phyloP scores from a whole-genome alignment of 2,888 invertebrate genomes.

The Leptinotarsa haldemani region DNA sequence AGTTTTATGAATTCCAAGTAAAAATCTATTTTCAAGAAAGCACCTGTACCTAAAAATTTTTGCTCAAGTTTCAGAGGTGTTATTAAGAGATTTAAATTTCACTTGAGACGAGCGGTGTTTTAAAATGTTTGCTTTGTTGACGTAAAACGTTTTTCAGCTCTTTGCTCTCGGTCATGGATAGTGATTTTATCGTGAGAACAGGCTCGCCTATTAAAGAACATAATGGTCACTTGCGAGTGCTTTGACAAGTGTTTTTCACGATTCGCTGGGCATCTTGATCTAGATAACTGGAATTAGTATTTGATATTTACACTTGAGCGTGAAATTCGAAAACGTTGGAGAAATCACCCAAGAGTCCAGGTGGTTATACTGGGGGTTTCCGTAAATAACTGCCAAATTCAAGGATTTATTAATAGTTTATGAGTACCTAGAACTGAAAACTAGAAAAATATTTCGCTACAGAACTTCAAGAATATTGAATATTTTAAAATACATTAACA shows the following conservation, averaged over 20 bases:
- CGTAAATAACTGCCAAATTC: no score
- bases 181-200: constrained; percentile 45
- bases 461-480: no score
- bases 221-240: constrained; percentile 39
- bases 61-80: constrained; percentile 44
- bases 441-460: no score
- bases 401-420: no score
- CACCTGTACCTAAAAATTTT: constrained; percentile 33
- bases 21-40: constrained; percentile 16
- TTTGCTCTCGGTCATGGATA: constrained; percentile 41
- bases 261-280: constrained; percentile 33
- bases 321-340: constrained; percentile 13
- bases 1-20: constrained; percentile 5
- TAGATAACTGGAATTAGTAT: constrained; percentile 28
- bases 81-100: constrained; percentile 57
- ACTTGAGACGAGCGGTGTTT: constrained; percentile 52
- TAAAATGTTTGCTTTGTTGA: constrained; percentile 52
- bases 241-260: constrained; percentile 37
- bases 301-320: constrained; percentile 21
- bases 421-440: no score
- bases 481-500: no score
- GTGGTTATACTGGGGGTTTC: no score
- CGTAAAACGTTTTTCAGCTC: constrained; percentile 34
- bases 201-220: constrained; percentile 10
- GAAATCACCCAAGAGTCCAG: neutral